These are phyloP conservation scores for Ectropis crepuscularia DNA, from an alignment of 2,888 invertebrate genomes.

Conservation along the genomic window DNA sequence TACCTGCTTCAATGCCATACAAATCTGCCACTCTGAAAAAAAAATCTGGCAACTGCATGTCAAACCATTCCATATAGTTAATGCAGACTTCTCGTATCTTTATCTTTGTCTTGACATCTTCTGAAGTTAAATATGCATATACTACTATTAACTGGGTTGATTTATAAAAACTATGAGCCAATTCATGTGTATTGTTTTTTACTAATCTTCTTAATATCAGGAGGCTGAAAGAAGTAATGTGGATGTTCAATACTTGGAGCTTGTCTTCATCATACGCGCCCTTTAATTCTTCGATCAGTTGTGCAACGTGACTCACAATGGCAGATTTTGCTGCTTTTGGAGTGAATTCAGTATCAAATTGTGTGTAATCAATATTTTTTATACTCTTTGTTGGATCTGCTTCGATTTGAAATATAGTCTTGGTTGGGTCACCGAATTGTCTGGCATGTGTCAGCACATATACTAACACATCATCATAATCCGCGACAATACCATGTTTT, in stretches of 20 bases:
- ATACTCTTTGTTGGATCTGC: neutral
- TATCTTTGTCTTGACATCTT: neutral
- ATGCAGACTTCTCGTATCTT: neutral
- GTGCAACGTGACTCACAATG: neutral
- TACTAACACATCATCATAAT: too few relatives aligned
- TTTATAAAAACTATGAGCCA: neutral
- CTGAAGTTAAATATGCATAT: neutral
- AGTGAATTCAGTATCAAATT: neutral
- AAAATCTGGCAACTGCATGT: neutral
- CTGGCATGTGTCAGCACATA: slow-evolving; percentile 1
- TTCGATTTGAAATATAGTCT: neutral
- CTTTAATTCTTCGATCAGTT: neutral
- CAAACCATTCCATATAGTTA: neutral
- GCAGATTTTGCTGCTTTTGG: too few relatives aligned
- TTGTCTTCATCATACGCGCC: neutral
- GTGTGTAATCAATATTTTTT: neutral
- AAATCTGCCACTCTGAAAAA: neutral
- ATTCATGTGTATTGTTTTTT: neutral
- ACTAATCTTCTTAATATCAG: neutral
- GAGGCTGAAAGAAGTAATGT: neutral
- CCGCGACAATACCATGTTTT: too few relatives aligned
- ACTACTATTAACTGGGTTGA: neutral
- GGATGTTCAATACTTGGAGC: neutral
- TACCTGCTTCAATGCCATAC: neutral
- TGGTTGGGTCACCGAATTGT: neutral